Conservation (phyloP, 2,113 vertebrate genomes). For the Crocuta crocuta region DNA sequence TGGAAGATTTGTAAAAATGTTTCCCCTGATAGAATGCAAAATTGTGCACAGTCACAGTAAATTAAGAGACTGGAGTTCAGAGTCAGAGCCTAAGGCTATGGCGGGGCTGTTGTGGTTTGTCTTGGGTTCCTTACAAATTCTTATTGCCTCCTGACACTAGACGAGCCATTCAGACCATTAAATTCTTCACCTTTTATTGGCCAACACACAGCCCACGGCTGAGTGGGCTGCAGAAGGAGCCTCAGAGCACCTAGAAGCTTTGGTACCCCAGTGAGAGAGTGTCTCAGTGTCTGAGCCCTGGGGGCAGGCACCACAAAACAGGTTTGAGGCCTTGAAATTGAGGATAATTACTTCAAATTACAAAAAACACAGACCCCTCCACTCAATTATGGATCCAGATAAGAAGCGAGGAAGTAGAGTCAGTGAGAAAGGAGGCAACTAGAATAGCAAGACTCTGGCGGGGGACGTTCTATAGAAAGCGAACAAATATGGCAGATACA, state of each 20-base stretch:
- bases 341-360: not conserved
- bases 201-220: too few relatives aligned
- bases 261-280: not conserved
- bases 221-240: too few relatives aligned
- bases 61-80: not conserved
- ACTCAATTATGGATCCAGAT: not conserved
- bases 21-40: constrained; percentile 29
- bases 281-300: not conserved
- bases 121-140: not conserved
- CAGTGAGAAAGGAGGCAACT: not conserved
- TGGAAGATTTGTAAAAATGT: not conserved
- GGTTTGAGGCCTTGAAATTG: not conserved
- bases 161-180: not conserved
- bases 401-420: not conserved
- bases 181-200: not conserved
- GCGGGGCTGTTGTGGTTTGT: not conserved
- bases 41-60: not conserved
- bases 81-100: not conserved
- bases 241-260: not conserved
- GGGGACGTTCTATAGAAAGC: not conserved
- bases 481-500: not conserved
- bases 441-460: not conserved
- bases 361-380: not conserved
- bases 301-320: not conserved
- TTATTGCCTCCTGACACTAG: not conserved